phyloP scores from a whole-genome alignment of 1,140 invertebrate species.

The Anadara kagoshimensis region DNA sequence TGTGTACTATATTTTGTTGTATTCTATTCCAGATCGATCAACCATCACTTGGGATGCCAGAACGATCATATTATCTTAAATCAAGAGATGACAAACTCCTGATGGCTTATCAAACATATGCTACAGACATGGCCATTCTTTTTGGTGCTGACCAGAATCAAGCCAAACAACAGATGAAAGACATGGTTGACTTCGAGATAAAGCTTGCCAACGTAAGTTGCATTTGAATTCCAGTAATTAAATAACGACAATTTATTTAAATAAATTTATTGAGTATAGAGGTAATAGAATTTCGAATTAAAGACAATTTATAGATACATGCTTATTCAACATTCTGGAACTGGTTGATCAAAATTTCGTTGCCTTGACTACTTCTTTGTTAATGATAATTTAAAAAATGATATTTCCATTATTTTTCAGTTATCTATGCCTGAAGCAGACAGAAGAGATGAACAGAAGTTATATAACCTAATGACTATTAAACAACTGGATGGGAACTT shows the following conservation, averaged over 20 bases:
- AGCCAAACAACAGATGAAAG: slow-evolving; percentile 79
- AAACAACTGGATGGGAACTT: slow-evolving; percentile 74
- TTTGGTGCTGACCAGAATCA: slow-evolving; percentile 79
- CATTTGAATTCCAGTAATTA: neutral
- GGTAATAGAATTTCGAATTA: neutral
- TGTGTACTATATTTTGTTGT: too few species aligned
- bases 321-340: too few species aligned
- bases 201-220: slow-evolving; percentile 82
- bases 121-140: slow-evolving; percentile 84
- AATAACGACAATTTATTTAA: neutral
- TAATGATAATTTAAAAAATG: too few species aligned
- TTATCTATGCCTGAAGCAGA: slow-evolving; percentile 90
- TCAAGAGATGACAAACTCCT: slow-evolving; percentile 77
- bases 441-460: slow-evolving; percentile 88
- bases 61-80: slow-evolving; percentile 85
- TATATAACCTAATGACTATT: slow-evolving; percentile 89
- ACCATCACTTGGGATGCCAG: slow-evolving; percentile 84
- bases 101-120: slow-evolving; percentile 85
- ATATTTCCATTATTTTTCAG: too few species aligned
- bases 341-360: too few species aligned
- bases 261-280: neutral
- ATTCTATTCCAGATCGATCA: slow-evolving; percentile 82
- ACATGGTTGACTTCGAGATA: slow-evolving; percentile 85
- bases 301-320: too few species aligned
- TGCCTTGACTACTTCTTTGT: too few species aligned